Percentiles rank a stretch among this genome's conserved stretches.
Evolutionary conservation across 2,113 vertebrate species (phyloP).

Genomic region (Stigmatopora argus): DNA sequence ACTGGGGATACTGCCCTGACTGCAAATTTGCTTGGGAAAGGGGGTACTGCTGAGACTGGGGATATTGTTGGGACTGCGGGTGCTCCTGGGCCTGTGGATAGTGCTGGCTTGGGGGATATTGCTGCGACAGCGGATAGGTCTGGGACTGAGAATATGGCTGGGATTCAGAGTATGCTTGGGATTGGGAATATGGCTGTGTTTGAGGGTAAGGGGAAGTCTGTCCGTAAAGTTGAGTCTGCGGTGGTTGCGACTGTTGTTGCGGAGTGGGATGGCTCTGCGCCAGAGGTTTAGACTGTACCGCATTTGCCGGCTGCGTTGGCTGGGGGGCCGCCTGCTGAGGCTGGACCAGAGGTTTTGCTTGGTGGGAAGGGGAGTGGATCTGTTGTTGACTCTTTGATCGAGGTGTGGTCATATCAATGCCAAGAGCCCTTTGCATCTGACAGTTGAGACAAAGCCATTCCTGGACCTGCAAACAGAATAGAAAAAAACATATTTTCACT

Average conservation of each 20-base stretch:
- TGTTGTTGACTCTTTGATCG: constrained; percentile 96
- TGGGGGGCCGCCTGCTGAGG: constrained; percentile 57
- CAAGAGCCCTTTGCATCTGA: constrained; percentile 97
- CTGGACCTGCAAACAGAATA: constrained; percentile 77
- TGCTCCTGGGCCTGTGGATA: constrained; percentile 45
- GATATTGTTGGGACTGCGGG: constrained; percentile 13
- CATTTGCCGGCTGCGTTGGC: constrained; percentile 41
- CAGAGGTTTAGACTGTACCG: constrained; percentile 50
- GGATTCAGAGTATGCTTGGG: constrained; percentile 36
- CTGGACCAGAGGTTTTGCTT: constrained; percentile 69
- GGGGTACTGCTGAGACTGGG: constrained; percentile 28
- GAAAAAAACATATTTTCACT: constrained; percentile 2
- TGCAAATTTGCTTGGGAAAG: not conserved
- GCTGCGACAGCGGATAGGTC: constrained; percentile 20
- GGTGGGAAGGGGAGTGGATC: constrained; percentile 81
- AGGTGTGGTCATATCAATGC: constrained; percentile 96
- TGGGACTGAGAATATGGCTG: constrained; percentile 9
- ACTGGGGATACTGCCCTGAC: not conserved
- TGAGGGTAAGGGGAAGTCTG: constrained; percentile 16
- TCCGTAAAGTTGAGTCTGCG: constrained; percentile 28
- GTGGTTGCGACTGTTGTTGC: constrained; percentile 34
- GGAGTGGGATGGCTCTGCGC: constrained; percentile 52
- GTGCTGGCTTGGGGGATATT: constrained; percentile 23
- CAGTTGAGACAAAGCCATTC: constrained; percentile 99
- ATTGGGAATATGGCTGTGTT: constrained; percentile 37